Conservation (phyloP, 2,797 vertebrate species). For the Acrossocheilus fasciatus region DNA sequence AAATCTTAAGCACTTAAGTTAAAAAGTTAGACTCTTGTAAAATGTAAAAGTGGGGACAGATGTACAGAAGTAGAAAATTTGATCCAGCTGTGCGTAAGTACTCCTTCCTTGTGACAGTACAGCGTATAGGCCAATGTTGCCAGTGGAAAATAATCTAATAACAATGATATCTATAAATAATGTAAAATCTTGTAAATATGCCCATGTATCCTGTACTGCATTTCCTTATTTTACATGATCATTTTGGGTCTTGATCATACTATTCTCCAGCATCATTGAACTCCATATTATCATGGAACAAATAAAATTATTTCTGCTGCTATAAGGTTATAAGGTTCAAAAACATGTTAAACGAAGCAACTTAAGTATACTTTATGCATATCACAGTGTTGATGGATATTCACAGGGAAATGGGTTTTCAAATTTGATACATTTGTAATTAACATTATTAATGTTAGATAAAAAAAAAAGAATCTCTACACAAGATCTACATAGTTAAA, state of each 20-base stretch:
- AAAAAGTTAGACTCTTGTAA: background rate
- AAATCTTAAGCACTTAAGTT: background rate
- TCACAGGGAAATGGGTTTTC: background rate
- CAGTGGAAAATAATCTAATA: background rate
- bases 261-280: background rate
- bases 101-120: background rate
- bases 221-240: background rate
- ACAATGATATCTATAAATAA: background rate
- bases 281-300: background rate
- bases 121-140: background rate
- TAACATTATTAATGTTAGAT: background rate
- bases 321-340: background rate
- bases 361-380: background rate
- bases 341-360: background rate
- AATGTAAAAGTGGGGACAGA: slow-evolving; percentile 4
- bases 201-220: background rate
- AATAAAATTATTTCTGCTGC: background rate
- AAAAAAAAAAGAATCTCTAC: background rate
- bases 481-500: background rate
- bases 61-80: background rate
- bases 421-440: background rate
- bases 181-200: background rate
- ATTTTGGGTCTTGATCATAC: background rate
- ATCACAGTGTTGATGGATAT: background rate
- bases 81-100: background rate